Evolutionary conservation across 30 jellyfish, hydroid and myxozoan species (phyloP), one percentile per base, ranked within the genome.

Genomic region (Mastigias papua): DNA sequence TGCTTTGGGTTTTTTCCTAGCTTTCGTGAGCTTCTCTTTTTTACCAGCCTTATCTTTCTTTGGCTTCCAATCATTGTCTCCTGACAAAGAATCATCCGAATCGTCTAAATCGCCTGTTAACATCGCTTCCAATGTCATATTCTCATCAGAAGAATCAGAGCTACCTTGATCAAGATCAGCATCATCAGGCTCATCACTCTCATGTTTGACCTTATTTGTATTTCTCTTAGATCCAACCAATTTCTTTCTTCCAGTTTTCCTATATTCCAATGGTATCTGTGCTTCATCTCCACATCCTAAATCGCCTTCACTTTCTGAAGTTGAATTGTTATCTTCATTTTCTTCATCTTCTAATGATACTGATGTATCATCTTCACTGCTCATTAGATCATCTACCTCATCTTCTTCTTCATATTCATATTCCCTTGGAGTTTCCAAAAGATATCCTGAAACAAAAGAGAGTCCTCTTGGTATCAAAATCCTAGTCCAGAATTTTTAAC

Each of bases 351-450:
- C 46, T 16, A 33, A 60, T 29, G 72, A 20, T 34, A 76, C 27
- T 20, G 88, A 34, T 0, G 83, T 35, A 1, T 69, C 86, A 1
- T 85, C 94, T 57, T 85, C 94, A 34, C 88, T 73, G 77, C 73
- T 85, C 54, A 61, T 49, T 23, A 73, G 28, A 0, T 29, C 88
- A 32, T 85, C 94, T n/a, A 72, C n/a, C 21, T 51, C 88, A 28
- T 85, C 94, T 9, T 78, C 79, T 61, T 90, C 97, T 26, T 89
- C 97, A 76, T 50, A 90, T 49, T 82, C 94, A 50, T 72, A 82
- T 48, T 90, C 97, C 30, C 86, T 51, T 35, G 97, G 97, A 1
- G 97, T 75, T 58, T 81, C 93, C 61, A 90, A 75, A 25, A 90
- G 85, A 35, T 78, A 90, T 1, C 97, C 97, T 90, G 66, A 1